phyloP scores from a whole-genome alignment of 2,888 invertebrate species.

The Cylindroiulus punctatus region DNA sequence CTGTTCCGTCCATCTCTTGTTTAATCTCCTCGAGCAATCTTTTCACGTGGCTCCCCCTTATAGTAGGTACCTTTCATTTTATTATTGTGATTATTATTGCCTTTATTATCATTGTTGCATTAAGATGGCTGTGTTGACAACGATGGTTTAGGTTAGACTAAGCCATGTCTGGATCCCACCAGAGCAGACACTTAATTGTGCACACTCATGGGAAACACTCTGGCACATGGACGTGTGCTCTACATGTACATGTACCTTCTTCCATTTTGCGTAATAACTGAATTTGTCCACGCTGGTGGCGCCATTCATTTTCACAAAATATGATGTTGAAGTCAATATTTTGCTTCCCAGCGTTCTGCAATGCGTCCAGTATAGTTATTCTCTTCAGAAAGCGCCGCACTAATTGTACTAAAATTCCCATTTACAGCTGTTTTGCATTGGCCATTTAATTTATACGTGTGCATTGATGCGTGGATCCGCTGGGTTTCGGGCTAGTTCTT shows the following conservation, averaged over 20 bases:
- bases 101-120: slow-evolving; percentile 32
- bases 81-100: slow-evolving; percentile 42
- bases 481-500: not conserved
- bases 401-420: not conserved
- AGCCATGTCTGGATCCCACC: slow-evolving; percentile 34
- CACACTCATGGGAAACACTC: not conserved
- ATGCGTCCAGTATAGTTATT: slow-evolving; percentile 15
- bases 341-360: not conserved
- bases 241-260: not conserved
- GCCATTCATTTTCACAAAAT: not conserved
- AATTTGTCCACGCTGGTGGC: not conserved
- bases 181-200: not conserved
- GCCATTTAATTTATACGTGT: not conserved
- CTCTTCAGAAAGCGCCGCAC: not conserved
- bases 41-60: not conserved
- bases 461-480: slow-evolving; percentile 1
- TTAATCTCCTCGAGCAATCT: slow-evolving; percentile 3
- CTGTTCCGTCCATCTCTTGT: slow-evolving; percentile 38
- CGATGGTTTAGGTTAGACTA: not conserved
- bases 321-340: not conserved
- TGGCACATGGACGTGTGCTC: not conserved
- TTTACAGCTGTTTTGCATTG: slow-evolving; percentile 9
- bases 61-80: slow-evolving; percentile 1
- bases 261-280: not conserved
- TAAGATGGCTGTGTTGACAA: slow-evolving; percentile 42